phyloP scores from a whole-genome alignment of 1,140 invertebrate genomes.

The Sminthurides bifidus region DNA sequence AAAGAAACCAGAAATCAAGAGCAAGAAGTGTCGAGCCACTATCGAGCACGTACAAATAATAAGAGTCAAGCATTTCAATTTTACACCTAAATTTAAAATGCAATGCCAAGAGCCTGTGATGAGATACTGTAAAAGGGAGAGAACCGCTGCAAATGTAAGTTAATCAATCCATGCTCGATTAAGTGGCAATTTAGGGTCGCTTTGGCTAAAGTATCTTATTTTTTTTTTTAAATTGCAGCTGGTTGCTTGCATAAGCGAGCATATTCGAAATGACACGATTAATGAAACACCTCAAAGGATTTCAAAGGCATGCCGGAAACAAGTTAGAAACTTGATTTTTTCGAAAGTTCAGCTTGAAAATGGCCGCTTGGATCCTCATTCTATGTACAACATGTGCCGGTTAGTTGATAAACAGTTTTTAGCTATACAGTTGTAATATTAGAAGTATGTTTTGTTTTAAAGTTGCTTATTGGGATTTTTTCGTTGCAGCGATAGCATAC shows the following conservation, averaged over 20 bases:
- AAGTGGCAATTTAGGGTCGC: not conserved
- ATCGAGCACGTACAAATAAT: constrained; percentile 91
- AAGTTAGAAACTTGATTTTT: constrained; percentile 44
- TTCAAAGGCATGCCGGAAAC: constrained; percentile 69
- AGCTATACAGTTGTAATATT: too few relatives aligned
- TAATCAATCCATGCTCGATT: not conserved
- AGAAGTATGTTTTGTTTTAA: too few relatives aligned
- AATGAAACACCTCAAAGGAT: constrained; percentile 61
- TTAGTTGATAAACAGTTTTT: too few relatives aligned
- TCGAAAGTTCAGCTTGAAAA: constrained; percentile 69
- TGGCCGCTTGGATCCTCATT: constrained; percentile 55
- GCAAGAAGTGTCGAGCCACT: constrained; percentile 73
- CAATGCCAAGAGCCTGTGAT: constrained; percentile 75
- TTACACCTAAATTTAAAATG: constrained; percentile 90
- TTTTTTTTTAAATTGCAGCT: constrained; percentile 57
- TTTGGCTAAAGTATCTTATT: constrained; percentile 7
- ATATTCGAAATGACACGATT: constrained; percentile 78
- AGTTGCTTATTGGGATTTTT: not conserved
- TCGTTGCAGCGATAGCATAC: constrained; percentile 11
- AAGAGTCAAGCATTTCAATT: constrained; percentile 84
- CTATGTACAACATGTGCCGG: constrained; percentile 52
- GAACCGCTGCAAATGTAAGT: constrained; percentile 39
- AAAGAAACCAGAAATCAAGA: constrained; percentile 75
- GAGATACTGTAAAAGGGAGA: constrained; percentile 51
- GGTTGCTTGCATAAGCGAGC: constrained; percentile 78